Percentiles rank a stretch among this genome's conserved stretches.
These are phyloP conservation scores for Campylomormyrus tamandua DNA, from an alignment of 2,113 vertebrate genomes.

Conservation along the genomic window DNA sequence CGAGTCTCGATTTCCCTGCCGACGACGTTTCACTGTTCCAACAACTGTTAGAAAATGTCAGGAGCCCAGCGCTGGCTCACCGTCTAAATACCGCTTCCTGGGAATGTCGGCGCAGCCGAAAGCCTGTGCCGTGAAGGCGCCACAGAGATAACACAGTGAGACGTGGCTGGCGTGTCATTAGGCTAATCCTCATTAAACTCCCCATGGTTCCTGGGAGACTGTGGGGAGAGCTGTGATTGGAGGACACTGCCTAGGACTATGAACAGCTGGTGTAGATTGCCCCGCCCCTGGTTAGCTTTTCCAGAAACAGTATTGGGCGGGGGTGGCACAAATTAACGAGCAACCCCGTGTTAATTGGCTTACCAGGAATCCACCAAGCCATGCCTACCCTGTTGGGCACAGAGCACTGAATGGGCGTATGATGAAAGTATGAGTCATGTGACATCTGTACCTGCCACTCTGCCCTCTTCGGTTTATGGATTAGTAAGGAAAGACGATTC, in stretches of 20 bases:
- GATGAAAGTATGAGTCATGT: not conserved
- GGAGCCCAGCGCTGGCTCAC: not conserved
- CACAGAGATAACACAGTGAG: not conserved
- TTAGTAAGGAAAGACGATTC: not conserved
- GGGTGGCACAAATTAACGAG: not conserved
- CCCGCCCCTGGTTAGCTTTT: not conserved
- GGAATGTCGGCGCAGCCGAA: not conserved
- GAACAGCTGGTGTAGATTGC: constrained; percentile 2
- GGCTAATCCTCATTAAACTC: constrained; percentile 30
- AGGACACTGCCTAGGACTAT: not conserved
- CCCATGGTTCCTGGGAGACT: not conserved
- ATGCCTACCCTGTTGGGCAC: not conserved
- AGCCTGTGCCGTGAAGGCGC: not conserved
- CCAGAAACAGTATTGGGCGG: not conserved
- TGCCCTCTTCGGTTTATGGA: not conserved
- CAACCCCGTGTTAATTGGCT: not conserved
- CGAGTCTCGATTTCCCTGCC: not conserved
- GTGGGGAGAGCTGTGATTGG: not conserved
- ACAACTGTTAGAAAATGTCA: not conserved
- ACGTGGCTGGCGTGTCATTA: constrained; percentile 25
- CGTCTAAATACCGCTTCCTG: not conserved
- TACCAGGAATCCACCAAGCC: not conserved
- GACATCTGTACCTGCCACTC: not conserved
- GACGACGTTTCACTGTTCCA: not conserved
- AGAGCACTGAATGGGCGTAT: not conserved